A percentile compares a stretch with the other conserved stretches of the same genome.
Conservation (phyloP, 2,888 invertebrate genomes). For the Hypercompe scribonia region DNA sequence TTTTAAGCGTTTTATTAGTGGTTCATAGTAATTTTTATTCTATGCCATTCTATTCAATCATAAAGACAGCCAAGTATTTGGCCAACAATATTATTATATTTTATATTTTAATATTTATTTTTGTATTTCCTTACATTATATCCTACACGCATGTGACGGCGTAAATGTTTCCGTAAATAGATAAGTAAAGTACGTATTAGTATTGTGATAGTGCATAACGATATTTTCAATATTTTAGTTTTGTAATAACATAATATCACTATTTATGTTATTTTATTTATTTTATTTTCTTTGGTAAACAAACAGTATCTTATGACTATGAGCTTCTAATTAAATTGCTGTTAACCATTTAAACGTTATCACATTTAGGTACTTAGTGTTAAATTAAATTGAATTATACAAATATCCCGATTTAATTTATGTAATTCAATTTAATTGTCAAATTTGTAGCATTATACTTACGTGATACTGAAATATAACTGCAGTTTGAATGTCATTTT, state of each 20-base stretch:
- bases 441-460: neutral
- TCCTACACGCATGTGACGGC: neutral
- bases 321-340: too few relatives aligned
- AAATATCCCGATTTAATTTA: neutral
- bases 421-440: neutral
- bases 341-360: too few relatives aligned
- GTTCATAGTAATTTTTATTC: neutral
- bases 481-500: too few relatives aligned
- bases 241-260: neutral
- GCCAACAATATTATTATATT: neutral
- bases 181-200: slow-evolving; percentile 4
- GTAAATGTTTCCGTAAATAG: slow-evolving; percentile 1
- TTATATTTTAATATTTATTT: neutral
- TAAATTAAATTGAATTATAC: too few relatives aligned
- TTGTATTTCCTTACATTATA: neutral
- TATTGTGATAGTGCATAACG: neutral
- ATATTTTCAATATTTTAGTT: neutral
- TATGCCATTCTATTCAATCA: neutral
- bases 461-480: too few relatives aligned
- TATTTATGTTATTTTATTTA: neutral
- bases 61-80: neutral
- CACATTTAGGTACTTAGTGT: too few relatives aligned
- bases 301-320: too few relatives aligned
- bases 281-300: too few relatives aligned
- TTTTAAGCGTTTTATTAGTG: neutral